Percentiles rank a stretch among this genome's conserved stretches.
These are phyloP conservation scores for Sciurus niger DNA, from an alignment of 2,113 vertebrate species.

Conservation along the genomic window DNA sequence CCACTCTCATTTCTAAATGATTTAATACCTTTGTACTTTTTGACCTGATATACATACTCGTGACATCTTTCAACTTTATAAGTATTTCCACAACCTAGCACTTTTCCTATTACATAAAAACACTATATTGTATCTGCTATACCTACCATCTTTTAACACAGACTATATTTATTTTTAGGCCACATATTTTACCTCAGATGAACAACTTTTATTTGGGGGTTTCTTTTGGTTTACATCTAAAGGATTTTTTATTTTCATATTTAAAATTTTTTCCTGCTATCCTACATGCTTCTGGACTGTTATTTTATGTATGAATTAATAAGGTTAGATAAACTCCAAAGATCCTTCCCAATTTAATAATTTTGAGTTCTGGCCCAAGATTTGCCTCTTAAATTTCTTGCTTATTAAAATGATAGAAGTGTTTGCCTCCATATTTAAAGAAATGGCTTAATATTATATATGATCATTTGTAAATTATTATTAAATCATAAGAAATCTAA, in stretches of 20 bases:
- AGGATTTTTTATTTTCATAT: neutral
- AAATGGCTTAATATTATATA: slow-evolving; percentile 1
- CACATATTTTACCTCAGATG: neutral
- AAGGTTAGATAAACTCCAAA: slow-evolving; percentile 1
- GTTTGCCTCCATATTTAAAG: slow-evolving; percentile 37
- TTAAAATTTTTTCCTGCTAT: slow-evolving; percentile 27
- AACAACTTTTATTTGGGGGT: neutral
- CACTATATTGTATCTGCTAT: neutral
- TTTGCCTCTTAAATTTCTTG: slow-evolving; percentile 20
- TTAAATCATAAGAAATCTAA: slow-evolving; percentile 46
- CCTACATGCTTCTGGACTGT: neutral
- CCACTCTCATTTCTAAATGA: neutral
- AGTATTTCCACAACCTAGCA: neutral
- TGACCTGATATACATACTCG: neutral
- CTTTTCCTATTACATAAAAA: slow-evolving; percentile 26
- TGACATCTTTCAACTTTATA: neutral
- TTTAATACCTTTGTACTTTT: slow-evolving; percentile 46
- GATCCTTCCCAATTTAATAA: neutral
- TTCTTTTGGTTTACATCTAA: slow-evolving; percentile 28
- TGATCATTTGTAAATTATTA: slow-evolving; percentile 30
- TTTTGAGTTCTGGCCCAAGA: slow-evolving; percentile 35
- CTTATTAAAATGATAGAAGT: slow-evolving; percentile 33
- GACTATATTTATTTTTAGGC: slow-evolving; percentile 23
- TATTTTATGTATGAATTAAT: slow-evolving; percentile 38
- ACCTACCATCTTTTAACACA: slow-evolving; percentile 25